Conservation (phyloP, 2,888 invertebrate species). For the Stegana nigrithorax region DNA sequence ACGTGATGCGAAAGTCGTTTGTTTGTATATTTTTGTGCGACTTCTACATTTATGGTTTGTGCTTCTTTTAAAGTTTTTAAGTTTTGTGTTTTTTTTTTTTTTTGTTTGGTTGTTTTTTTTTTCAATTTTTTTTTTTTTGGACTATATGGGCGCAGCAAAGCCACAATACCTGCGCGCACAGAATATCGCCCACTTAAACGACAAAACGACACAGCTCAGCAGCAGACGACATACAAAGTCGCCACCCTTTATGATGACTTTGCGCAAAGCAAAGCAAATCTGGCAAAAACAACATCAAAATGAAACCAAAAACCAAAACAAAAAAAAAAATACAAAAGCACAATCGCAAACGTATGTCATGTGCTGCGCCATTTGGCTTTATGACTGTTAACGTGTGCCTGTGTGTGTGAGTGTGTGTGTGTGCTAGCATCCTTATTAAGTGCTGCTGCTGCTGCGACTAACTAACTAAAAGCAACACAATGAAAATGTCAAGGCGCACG, state of each 20-base stretch:
- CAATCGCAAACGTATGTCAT: background rate
- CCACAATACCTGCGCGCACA: background rate
- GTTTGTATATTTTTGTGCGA: slow-evolving; percentile 24
- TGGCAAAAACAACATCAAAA: background rate
- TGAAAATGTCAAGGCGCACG: slow-evolving; percentile 9
- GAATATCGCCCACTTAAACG: background rate
- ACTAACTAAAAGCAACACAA: slow-evolving; percentile 3
- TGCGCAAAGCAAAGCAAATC: background rate
- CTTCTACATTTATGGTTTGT: too few species aligned
- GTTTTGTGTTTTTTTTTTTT: slow-evolving; percentile 16
- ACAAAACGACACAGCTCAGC: too few species aligned
- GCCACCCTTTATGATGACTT: background rate
- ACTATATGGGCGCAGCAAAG: background rate
- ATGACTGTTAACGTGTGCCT: too few species aligned
- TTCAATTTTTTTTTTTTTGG: background rate
- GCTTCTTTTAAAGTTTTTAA: slow-evolving; percentile 20
- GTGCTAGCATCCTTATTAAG: slow-evolving; percentile 4
- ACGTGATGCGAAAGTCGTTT: slow-evolving; percentile 60
- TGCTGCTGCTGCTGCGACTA: background rate
- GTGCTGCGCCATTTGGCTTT: background rate
- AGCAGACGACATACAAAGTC: too few species aligned
- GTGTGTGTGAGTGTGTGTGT: too few species aligned
- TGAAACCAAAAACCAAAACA: background rate
- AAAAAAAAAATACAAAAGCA: background rate
- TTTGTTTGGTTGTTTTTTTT: slow-evolving; percentile 29